phyloP scores from a whole-genome alignment of 2,113 vertebrate species.

The Ciconia stormi region DNA sequence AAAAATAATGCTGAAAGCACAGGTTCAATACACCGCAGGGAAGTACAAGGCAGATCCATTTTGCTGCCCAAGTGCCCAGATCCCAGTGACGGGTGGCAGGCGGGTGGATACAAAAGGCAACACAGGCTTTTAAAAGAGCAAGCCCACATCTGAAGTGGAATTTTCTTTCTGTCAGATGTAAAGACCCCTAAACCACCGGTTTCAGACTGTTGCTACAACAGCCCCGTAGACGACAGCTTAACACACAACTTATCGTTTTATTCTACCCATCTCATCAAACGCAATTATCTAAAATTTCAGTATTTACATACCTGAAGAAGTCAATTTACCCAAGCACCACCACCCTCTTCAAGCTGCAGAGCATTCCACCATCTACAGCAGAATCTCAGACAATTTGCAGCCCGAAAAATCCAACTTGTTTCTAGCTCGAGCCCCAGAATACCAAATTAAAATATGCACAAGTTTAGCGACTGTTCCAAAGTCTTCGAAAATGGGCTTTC shows the following conservation, averaged over 20 bases:
- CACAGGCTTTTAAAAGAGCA: neutral
- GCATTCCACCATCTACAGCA: neutral
- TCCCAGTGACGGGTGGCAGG: neutral
- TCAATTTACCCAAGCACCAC: constrained; percentile 5
- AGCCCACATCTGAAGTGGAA: neutral
- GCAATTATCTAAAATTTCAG: neutral
- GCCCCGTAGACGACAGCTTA: neutral
- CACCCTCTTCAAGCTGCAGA: neutral
- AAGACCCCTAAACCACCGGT: neutral
- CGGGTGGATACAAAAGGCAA: neutral
- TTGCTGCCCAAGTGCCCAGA: neutral
- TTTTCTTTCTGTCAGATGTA: neutral
- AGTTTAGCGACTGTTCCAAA: neutral
- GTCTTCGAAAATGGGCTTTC: constrained; percentile 28
- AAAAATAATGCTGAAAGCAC: neutral
- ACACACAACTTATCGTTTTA: neutral
- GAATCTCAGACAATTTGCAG: neutral
- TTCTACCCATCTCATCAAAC: neutral
- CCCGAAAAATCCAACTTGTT: neutral
- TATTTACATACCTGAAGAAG: constrained; percentile 20
- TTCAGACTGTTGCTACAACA: neutral
- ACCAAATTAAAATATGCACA: neutral
- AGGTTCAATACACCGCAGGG: neutral
- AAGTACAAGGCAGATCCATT: neutral
- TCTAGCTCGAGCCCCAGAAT: neutral